Evolutionary conservation across 2,888 invertebrate genomes (phyloP).

Genomic region (Drosophila neonasuta): DNA sequence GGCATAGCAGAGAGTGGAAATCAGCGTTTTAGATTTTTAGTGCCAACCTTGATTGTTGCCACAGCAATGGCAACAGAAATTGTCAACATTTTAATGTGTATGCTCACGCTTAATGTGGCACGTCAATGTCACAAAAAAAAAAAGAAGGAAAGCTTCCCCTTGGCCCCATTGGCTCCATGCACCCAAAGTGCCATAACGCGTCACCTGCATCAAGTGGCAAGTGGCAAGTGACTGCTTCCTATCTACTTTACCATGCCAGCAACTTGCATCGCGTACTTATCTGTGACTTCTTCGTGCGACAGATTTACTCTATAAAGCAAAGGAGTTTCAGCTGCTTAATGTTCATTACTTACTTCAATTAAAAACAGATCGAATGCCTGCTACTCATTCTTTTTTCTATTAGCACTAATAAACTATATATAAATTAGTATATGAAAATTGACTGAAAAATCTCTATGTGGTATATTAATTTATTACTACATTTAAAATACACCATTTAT

Average conservation of each 20-base stretch:
- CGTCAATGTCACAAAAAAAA: slow-evolving; percentile 24
- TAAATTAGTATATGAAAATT: no score
- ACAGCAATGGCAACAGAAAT: background rate
- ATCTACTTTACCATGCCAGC: background rate
- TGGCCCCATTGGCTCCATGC: background rate
- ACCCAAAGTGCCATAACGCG: slow-evolving; percentile 30
- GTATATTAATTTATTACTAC: no score
- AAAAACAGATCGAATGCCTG: no score
- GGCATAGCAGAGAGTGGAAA: slow-evolving; percentile 2
- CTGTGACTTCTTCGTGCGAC: slow-evolving; percentile 10
- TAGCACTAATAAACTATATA: no score
- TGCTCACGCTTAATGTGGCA: slow-evolving; percentile 51
- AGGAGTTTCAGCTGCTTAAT: background rate
- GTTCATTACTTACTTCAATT: no score
- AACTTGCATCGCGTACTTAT: slow-evolving; percentile 10
- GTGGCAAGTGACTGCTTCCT: slow-evolving; percentile 7
- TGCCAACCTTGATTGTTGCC: slow-evolving; percentile 5
- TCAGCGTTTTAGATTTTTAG: slow-evolving; percentile 1
- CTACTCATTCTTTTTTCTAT: no score
- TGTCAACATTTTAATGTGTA: slow-evolving; percentile 40
- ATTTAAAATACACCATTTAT: no score
- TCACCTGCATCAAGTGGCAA: slow-evolving; percentile 33
- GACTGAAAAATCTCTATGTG: no score
- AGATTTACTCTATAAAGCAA: background rate
- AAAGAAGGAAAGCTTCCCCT: background rate